Base-by-base conservation (phyloP, 2,113 vertebrate species). In the Chauna torquata region DNA sequence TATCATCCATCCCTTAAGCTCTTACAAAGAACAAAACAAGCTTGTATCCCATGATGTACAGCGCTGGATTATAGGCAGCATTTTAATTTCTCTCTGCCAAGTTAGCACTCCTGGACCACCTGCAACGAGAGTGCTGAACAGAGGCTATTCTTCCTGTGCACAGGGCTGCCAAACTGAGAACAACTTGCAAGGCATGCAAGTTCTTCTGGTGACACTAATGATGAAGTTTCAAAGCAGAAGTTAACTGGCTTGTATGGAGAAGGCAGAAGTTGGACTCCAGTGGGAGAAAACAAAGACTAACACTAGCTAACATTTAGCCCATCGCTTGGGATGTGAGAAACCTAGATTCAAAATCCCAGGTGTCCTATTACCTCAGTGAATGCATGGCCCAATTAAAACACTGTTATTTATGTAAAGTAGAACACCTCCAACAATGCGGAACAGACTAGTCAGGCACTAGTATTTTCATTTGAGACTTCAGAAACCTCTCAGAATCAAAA, bases 311-410 rank as follows among this genome's bases (percentile, higher is more conserved):
- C 36, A 27, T 52, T 45, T 11, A 59, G 38, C 47, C 44, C 38
- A 3, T 36, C 25, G 6, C 57, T 8, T 16, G 70, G 19, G n/a
- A 76, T 16, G 16, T 12, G 23, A 82, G 34, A 72, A 89, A 82
- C 79, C 92, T 38, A 75, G 32, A 94, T 94, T 62, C 57, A 42
- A 85, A 94, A 69, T 85, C 91, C 66, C 78, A 69, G n/a, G 44
- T 79, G 89, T 52, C 70, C 52, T 20, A 49, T 30, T 75, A 72
- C 84, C 78, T 55, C 66, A 19, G 2, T 38, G 87, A 94, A 91
- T 22, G 36, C 82, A 69, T 1, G 7, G 58, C 58, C 90, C 82
- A 90, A 66, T 94, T 90, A 96, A 77, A 90, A 45, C 50, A 50
- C 40, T 57, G 36, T 58, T 74, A 93, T 83, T 93, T 77, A 45